Conservation (phyloP, 2,888 invertebrate genomes). For the Drosophila subquinaria region DNA sequence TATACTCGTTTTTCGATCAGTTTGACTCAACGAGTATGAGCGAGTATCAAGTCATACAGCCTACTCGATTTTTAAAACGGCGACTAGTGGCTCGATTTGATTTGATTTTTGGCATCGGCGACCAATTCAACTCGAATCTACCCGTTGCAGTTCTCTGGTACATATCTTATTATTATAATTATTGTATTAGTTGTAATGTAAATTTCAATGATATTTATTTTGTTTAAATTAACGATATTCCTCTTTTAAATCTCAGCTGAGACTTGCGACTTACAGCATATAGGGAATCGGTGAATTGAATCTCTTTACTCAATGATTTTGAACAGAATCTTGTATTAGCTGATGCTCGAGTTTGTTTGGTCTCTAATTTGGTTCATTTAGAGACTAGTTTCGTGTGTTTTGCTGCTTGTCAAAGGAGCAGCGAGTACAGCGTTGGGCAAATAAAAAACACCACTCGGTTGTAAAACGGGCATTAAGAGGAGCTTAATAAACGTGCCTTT, state of each 20-base stretch:
- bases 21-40: no score
- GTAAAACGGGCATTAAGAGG: slow-evolving; percentile 75
- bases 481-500: slow-evolving; percentile 68
- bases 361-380: slow-evolving; percentile 21
- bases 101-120: no score
- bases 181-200: no score
- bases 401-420: slow-evolving; percentile 2
- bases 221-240: neutral
- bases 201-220: neutral
- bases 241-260: neutral
- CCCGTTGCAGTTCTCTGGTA: no score
- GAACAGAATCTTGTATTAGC: neutral
- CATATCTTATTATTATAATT: no score
- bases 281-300: neutral
- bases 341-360: slow-evolving; percentile 8
- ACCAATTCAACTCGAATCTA: no score
- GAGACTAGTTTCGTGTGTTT: slow-evolving; percentile 11
- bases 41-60: no score
- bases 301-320: slow-evolving; percentile 15
- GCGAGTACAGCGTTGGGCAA: slow-evolving; percentile 35
- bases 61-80: no score
- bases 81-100: no score
- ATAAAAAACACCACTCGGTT: slow-evolving; percentile 69
- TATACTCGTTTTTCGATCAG: no score
- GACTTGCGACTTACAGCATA: no score